Evolutionary conservation across 2,888 invertebrate species (phyloP).

Genomic region (Drosophila longiperda): DNA sequence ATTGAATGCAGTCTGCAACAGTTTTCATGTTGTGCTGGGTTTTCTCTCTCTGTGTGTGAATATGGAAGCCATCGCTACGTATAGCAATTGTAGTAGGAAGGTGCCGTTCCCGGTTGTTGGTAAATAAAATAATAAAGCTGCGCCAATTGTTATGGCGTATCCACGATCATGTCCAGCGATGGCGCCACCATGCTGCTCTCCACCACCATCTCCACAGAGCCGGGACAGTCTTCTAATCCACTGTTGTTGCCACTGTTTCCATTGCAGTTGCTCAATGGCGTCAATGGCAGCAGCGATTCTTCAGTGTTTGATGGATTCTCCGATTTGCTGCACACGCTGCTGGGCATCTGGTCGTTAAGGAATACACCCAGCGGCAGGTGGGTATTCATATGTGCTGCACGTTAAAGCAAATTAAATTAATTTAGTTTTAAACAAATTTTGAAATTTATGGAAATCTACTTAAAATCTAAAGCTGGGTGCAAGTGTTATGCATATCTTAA

Average conservation of each 20-base stretch:
- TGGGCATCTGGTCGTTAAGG: constrained; percentile 62
- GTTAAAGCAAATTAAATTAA: constrained; percentile 18
- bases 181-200: constrained; percentile 44
- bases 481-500: constrained; percentile 41
- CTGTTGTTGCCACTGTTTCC: constrained; percentile 33
- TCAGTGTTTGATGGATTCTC: constrained; percentile 46
- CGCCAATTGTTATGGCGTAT: constrained; percentile 61
- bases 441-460: neutral
- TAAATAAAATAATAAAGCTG: constrained; percentile 63
- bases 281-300: constrained; percentile 50
- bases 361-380: constrained; percentile 75
- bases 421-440: neutral
- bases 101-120: constrained; percentile 34
- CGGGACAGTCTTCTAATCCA: constrained; percentile 58
- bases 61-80: constrained; percentile 51
- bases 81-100: constrained; percentile 56
- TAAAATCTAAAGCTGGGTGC: constrained; percentile 41
- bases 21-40: constrained; percentile 40
- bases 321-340: constrained; percentile 24
- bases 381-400: constrained; percentile 71
- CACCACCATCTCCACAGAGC: constrained; percentile 56
- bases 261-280: constrained; percentile 54
- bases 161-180: constrained; percentile 50
- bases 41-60: constrained; percentile 41
- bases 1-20: constrained; percentile 59